Base-by-base conservation (phyloP, 2,113 vertebrate genomes). In the Colistium nudipinnis region DNA sequence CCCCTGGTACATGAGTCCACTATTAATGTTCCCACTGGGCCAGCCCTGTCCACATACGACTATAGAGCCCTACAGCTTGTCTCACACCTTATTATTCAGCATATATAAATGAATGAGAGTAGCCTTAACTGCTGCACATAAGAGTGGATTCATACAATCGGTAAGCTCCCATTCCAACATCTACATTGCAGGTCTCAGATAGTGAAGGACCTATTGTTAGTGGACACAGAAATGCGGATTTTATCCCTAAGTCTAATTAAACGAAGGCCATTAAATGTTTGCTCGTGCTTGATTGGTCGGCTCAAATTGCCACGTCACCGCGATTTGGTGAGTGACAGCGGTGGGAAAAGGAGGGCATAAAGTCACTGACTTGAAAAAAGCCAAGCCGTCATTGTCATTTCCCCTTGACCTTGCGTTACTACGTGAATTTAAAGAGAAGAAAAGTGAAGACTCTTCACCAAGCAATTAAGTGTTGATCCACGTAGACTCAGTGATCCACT, bases 181-280 rank as follows among this genome's bases (percentile, higher is more conserved):
- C 13, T 62, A 75, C 62, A 76, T 70, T 76, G 79, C 75, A 73
- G 74, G 60, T 74, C 77, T 65, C 31, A 68, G 75, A 87, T 81
- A 80, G 72, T 44, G 66, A 74, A 56, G 71, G 65, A 76, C 68
- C 81, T 81, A 81, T 77, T 87, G 80, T 83, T 72, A 75, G 82
- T 83, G 84, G 82, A 77, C 82, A 81, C 69, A 71, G 63, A 82
- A 86, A 57, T 28, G 22, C 55, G 74, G 87, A 81, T 81, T 79
- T 84, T 60, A 55, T 68, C 35, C 61, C 30, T 27, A 22, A 38
- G 62, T 14, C 62, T 78, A 87, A 87, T 85, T 87, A 52, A 87
- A 85, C 83, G 85, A 84, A 70, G 62, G 70, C 54, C 6, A 41
- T 51, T 62, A 36, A 79, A n/a, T n/a, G n/a, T n/a, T n/a, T n/a